Conservation (phyloP, 1,140 invertebrate genomes). For the Apis cerana region DNA sequence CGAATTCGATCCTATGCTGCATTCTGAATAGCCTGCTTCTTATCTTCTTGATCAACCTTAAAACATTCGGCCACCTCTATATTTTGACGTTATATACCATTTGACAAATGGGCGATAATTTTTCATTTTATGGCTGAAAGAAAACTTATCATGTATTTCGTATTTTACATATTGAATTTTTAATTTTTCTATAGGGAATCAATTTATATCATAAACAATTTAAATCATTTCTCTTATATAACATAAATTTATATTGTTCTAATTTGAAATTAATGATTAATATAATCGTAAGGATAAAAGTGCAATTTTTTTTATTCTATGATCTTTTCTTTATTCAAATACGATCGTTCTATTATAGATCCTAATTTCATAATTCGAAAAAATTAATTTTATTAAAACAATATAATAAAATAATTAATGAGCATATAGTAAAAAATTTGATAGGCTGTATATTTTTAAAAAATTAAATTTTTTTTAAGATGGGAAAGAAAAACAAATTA, state of each 20-base stretch:
- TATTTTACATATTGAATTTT: neutral
- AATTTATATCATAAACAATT: neutral
- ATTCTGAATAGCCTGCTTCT: slow-evolving; percentile 1
- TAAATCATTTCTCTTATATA: neutral
- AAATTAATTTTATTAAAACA: no score
- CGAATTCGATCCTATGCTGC: slow-evolving; percentile 12
- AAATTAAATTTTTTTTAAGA: neutral
- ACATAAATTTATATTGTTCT: no score
- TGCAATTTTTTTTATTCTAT: neutral
- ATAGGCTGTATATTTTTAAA: slow-evolving; percentile 12
- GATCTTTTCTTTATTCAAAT: no score
- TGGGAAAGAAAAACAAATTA: neutral
- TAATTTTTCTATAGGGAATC: neutral
- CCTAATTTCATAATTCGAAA: slow-evolving; percentile 12
- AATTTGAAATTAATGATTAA: neutral
- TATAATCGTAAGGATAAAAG: neutral
- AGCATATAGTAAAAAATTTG: slow-evolving; percentile 12
- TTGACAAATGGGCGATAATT: slow-evolving; percentile 35
- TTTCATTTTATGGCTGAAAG: neutral
- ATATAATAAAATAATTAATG: neutral
- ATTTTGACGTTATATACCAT: neutral
- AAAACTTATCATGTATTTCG: neutral
- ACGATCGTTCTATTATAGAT: no score
- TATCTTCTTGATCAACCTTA: slow-evolving; percentile 25
- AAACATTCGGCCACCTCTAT: neutral